phyloP scores from a whole-genome alignment of 2,888 invertebrate species.

The Lithophane ornitopus region DNA sequence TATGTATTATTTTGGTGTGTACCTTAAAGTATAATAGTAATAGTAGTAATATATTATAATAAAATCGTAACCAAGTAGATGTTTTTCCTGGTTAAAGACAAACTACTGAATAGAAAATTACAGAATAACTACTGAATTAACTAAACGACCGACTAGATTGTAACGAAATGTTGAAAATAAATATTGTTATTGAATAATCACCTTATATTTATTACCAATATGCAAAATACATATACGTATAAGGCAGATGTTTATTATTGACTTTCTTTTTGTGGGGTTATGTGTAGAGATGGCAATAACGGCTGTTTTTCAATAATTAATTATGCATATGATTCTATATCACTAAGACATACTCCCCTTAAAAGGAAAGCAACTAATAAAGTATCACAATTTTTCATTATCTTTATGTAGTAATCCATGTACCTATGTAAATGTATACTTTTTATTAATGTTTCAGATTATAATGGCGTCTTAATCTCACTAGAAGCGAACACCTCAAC shows the following conservation, averaged over 20 bases:
- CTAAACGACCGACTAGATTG: slow-evolving; percentile 29
- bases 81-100: slow-evolving; percentile 29
- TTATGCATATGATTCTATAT: slow-evolving; percentile 35
- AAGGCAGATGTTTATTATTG: slow-evolving; percentile 18
- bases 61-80: slow-evolving; percentile 26
- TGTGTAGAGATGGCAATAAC: slow-evolving; percentile 29
- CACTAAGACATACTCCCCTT: slow-evolving; percentile 37
- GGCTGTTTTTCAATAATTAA: slow-evolving; percentile 27
- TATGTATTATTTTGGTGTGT: slow-evolving; percentile 20
- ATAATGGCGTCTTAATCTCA: slow-evolving; percentile 18
- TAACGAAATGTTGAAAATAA: slow-evolving; percentile 35
- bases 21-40: slow-evolving; percentile 20
- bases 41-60: slow-evolving; percentile 26
- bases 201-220: slow-evolving; percentile 8
- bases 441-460: slow-evolving; percentile 26
- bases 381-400: slow-evolving; percentile 23
- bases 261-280: slow-evolving; percentile 24
- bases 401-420: background rate
- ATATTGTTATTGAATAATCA: slow-evolving; percentile 24
- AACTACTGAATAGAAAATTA: slow-evolving; percentile 28
- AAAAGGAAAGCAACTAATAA: slow-evolving; percentile 32
- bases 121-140: slow-evolving; percentile 31
- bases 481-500: slow-evolving; percentile 24
- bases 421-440: slow-evolving; percentile 14
- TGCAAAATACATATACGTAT: slow-evolving; percentile 1